Conservation (phyloP, 2,797 vertebrate species). For the Atherinosoma microstoma region DNA sequence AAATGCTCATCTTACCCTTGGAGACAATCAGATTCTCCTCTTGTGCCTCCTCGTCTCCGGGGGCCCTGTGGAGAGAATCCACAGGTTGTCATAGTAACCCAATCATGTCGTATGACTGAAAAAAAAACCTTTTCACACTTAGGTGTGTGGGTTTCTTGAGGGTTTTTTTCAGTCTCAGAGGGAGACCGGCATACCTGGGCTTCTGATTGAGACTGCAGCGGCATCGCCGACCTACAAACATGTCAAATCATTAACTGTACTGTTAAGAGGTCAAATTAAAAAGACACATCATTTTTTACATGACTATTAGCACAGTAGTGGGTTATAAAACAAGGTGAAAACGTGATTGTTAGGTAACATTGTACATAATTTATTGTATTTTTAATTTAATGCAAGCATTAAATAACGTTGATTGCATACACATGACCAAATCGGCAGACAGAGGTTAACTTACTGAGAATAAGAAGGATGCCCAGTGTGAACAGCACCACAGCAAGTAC, state of each 20-base stretch:
- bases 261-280: background rate
- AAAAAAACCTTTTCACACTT: background rate
- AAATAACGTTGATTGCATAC: background rate
- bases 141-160: background rate
- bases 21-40: slow-evolving; percentile 89
- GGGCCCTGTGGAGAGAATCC: slow-evolving; percentile 82
- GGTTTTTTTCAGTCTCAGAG: background rate
- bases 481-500: slow-evolving; percentile 94
- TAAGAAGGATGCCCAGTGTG: slow-evolving; percentile 92
- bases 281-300: background rate
- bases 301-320: background rate
- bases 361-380: background rate
- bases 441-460: slow-evolving; percentile 88
- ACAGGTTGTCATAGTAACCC: slow-evolving; percentile 52
- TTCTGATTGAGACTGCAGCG: slow-evolving; percentile 83
- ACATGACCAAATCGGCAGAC: slow-evolving; percentile 4
- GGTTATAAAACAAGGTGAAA: background rate
- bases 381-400: slow-evolving; percentile 7
- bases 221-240: slow-evolving; percentile 90
- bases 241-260: slow-evolving; percentile 19
- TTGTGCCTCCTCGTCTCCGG: slow-evolving; percentile 90
- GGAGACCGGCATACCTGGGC: slow-evolving; percentile 69
- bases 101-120: slow-evolving; percentile 12
- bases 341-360: background rate
- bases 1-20: slow-evolving; percentile 84